Base-by-base conservation (phyloP, 2,797 vertebrate species). In the Apogon hyalosoma region DNA sequence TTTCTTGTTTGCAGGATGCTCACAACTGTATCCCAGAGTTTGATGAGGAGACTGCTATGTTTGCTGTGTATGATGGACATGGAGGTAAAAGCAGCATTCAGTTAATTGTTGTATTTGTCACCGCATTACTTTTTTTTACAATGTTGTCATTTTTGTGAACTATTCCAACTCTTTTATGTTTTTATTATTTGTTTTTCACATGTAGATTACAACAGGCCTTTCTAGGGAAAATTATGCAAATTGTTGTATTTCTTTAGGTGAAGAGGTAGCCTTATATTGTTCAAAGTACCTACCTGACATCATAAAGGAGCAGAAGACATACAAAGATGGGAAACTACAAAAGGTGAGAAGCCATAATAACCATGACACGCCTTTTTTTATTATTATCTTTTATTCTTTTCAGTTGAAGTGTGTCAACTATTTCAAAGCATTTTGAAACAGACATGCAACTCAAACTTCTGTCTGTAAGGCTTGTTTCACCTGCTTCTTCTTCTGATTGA, bases 181-280 rank as follows among this genome's bases (percentile, higher is more conserved):
- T 33, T 45, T 67, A 6, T n/a, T n/a, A n/a, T 66, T 82, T 64
- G 19, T 55, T 51, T 65, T 51, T 14, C 42, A 58, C 15, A 52
- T 51, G 5, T 15, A 33, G 40, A 47, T 8, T n/a, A 12, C 14
- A 14, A 61, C 47, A 53, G 9, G 7, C 18, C 53, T 83, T 18
- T 40, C 79, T 5, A 62, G 33, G 63, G 13, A 33, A 50, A 18
- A 69, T 63, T 67, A 53, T 77, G 40, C 47, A 6, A 55, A 15
- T 11, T 43, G 15, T 33, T 67, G 4, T 75, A 49, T 41, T 36
- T 51, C 9, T 91, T 43, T 85, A 99, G 98, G 98, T 74, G 98
- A 98, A 83, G 98, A 99, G 78, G 98, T 99, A 69, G 98, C 98
- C 15, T 89, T 99, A 28, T 99, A 98, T 83, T 99, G 98, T 93